Evolutionary conservation across 2,797 vertebrate species (phyloP).

Genomic region (Peromyscus melanophrys): DNA sequence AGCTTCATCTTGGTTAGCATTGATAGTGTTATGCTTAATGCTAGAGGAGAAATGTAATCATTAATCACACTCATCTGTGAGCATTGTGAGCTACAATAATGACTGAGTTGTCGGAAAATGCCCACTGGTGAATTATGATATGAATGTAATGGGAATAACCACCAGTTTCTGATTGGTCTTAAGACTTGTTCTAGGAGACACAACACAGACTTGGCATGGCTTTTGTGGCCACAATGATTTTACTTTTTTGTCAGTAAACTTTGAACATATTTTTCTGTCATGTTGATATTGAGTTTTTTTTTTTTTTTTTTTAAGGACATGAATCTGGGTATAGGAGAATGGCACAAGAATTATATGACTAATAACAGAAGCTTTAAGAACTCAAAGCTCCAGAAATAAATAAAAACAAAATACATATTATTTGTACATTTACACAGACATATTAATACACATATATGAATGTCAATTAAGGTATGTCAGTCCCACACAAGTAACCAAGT

Average conservation of each 20-base stretch:
- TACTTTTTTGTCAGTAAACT: neutral
- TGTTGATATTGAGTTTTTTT: neutral
- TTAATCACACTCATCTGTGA: neutral
- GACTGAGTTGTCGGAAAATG: neutral
- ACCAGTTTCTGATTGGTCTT: neutral
- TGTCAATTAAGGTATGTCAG: neutral
- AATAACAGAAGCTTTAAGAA: neutral
- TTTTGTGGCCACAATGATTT: neutral
- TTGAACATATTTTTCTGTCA: neutral
- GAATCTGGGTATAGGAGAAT: neutral
- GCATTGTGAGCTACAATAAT: neutral
- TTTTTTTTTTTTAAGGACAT: neutral
- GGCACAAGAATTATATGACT: neutral
- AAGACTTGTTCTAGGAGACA: neutral
- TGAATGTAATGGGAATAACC: neutral
- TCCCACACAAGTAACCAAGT: too few species aligned
- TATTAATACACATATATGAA: neutral
- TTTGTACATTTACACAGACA: neutral
- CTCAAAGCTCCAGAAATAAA: neutral
- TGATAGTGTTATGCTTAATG: neutral
- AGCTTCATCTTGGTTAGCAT: neutral
- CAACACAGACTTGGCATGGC: neutral
- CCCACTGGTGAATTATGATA: neutral
- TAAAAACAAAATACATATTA: neutral
- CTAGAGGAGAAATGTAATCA: neutral